These are phyloP conservation scores for Epinotia nisella DNA, from an alignment of 2,888 invertebrate genomes.

Conservation along the genomic window DNA sequence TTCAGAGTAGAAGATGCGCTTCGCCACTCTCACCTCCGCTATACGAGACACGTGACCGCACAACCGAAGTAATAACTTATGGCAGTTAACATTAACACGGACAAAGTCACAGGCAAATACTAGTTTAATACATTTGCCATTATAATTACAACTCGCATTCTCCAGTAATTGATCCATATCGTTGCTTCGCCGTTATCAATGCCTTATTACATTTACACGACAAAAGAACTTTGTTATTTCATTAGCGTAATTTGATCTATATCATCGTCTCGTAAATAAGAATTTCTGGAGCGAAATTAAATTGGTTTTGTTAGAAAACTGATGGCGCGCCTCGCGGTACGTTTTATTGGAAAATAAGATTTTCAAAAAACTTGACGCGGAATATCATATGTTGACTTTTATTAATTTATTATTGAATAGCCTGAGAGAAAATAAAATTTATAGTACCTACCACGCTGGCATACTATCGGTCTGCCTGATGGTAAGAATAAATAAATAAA, in stretches of 20 bases:
- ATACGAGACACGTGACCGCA: too few relatives aligned
- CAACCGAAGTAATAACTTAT: too few relatives aligned
- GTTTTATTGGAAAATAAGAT: constrained; percentile 13
- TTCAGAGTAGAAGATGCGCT: too few relatives aligned
- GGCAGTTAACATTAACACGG: too few relatives aligned
- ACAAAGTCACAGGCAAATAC: too few relatives aligned
- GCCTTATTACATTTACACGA: constrained; percentile 6
- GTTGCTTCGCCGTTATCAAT: neutral
- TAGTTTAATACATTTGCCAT: neutral
- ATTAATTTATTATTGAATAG: constrained; percentile 2
- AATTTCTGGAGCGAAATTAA: constrained; percentile 16
- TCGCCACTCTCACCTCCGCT: too few relatives aligned
- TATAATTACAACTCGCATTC: neutral
- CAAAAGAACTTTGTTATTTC: constrained; percentile 21
- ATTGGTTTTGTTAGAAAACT: constrained; percentile 9
- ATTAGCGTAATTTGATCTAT: constrained; percentile 23
- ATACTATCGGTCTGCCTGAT: too few relatives aligned
- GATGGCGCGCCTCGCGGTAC: constrained; percentile 1
- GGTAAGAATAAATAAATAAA: too few relatives aligned
- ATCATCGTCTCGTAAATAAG: constrained; percentile 13
- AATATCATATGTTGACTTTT: constrained; percentile 4
- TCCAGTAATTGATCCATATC: constrained; percentile 1
- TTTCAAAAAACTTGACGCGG: constrained; percentile 1
- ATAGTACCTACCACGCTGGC: too few relatives aligned
- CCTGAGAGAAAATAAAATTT: neutral